Base-by-base conservation (phyloP, 2,888 invertebrate species). In the Perithous albicinctus region DNA sequence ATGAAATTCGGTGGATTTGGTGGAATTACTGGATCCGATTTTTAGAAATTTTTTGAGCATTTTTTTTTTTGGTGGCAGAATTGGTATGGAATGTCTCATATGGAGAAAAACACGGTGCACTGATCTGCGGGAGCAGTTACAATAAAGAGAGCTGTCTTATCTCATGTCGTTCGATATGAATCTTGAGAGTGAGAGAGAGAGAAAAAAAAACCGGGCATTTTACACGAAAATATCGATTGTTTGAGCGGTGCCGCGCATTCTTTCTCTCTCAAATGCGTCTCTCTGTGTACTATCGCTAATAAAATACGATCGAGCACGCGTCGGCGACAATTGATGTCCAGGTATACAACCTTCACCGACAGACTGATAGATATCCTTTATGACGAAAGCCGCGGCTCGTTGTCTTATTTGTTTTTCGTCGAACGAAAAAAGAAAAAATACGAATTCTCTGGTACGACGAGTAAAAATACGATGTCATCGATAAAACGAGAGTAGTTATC, bases 321-420 rank as follows among this genome's bases (percentile, higher is more conserved):
- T 88, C 88, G 89, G 87, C 86, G 79, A 83, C 89, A 89, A 89
- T 89, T 89, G 89, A 89, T 89, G 87, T 87, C 70, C 77, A 77
- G 80, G 82, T 82, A 79, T 82, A 80, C 64, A 84, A 83, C 81
- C 85, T 80, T 76, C 80, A 51, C 66, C 69, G 78, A 51, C 43
- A 78, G 69, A 77, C 80, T 70, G 84, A 84, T 80, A 83, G 73
- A 83, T 73, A 81, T 78, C 79, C 81, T 81, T 83, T 80, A 76
- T 83, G 80, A 82, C 75, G 35, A 66, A 35, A 69, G 82, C 75
- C 78, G 82, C 74, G 20, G 38, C 70, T 70, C 12, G 64, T 66
- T 59, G 46, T 74, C 70, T 75, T 75, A 54, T 82, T 82, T 82
- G 75, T 66, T 75, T 78, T 82, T 48, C 61, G 61, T 51, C 20